Percentiles rank a stretch among this genome's conserved stretches.
Evolutionary conservation across 2,113 vertebrate species (phyloP).

Genomic region (Entelurus aequoreus): DNA sequence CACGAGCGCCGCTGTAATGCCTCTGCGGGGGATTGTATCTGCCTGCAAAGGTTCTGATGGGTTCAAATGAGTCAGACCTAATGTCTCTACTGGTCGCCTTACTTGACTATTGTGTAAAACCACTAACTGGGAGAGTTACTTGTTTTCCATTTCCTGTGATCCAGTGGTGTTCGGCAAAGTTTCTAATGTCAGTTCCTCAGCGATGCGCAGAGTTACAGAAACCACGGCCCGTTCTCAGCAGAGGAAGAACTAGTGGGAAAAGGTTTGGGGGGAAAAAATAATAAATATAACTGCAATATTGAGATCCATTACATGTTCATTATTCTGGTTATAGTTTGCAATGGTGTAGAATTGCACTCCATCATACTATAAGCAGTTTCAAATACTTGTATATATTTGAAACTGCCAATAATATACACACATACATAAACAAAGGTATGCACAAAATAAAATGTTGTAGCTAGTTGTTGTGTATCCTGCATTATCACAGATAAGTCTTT

Average conservation of each 20-base stretch:
- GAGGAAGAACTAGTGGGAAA: not conserved
- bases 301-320: too few relatives aligned
- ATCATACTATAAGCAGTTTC: too few relatives aligned
- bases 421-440: too few relatives aligned
- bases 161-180: not conserved
- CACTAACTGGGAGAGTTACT: not conserved
- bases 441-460: too few relatives aligned
- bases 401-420: too few relatives aligned
- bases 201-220: not conserved
- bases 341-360: too few relatives aligned
- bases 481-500: too few relatives aligned
- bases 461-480: too few relatives aligned
- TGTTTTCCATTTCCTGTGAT: not conserved
- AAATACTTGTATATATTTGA: too few relatives aligned
- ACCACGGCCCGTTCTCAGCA: conserved; percentile 2
- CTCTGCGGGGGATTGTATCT: not conserved
- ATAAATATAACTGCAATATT: not conserved
- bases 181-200: not conserved
- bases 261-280: not conserved
- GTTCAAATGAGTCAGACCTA: too few relatives aligned
- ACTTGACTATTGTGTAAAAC: not conserved
- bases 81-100: not conserved
- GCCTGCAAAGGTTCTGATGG: not conserved
- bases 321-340: too few relatives aligned
- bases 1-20: not conserved